Percentiles rank a stretch among this genome's conserved stretches.
These are phyloP conservation scores for Drosophila biarmipes DNA, from an alignment of 1,140 invertebrate genomes.

Conservation along the genomic window DNA sequence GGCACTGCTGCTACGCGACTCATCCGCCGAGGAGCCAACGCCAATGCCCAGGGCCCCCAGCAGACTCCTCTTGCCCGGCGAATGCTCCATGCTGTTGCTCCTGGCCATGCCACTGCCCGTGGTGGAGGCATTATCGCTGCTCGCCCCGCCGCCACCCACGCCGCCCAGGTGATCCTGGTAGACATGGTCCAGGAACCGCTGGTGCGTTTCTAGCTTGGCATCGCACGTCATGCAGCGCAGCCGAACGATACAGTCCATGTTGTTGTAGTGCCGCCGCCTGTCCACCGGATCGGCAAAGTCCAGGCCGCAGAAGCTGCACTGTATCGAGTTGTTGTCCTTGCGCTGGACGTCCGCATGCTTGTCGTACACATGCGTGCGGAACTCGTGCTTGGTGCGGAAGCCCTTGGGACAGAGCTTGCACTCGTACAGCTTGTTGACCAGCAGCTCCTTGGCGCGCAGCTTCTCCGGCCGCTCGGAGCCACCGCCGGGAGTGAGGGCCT, in stretches of 20 bases:
- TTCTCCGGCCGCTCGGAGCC: slow-evolving; percentile 65
- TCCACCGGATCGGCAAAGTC: slow-evolving; percentile 81
- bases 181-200: slow-evolving; percentile 82
- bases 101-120: slow-evolving; percentile 40
- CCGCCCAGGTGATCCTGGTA: slow-evolving; percentile 80
- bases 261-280: slow-evolving; percentile 82
- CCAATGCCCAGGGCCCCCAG: slow-evolving; percentile 67
- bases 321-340: slow-evolving; percentile 73
- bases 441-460: slow-evolving; percentile 77
- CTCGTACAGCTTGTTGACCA: slow-evolving; percentile 83
- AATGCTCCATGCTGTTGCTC: slow-evolving; percentile 59
- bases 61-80: slow-evolving; percentile 64
- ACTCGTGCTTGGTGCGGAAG: slow-evolving; percentile 83
- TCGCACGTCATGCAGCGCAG: slow-evolving; percentile 84
- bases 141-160: slow-evolving; percentile 54
- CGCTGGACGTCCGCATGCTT: slow-evolving; percentile 81
- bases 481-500: background rate
- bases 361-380: slow-evolving; percentile 83
- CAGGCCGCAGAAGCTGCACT: slow-evolving; percentile 80
- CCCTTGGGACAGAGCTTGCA: slow-evolving; percentile 81
- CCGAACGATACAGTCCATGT: slow-evolving; percentile 83
- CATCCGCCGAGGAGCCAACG: slow-evolving; percentile 65
- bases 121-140: slow-evolving; percentile 70
- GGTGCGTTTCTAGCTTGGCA: slow-evolving; percentile 79
- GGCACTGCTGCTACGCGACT: slow-evolving; percentile 69